phyloP scores from a whole-genome alignment of 2,113 vertebrate genomes.

The Chloropsis cyanopogon region DNA sequence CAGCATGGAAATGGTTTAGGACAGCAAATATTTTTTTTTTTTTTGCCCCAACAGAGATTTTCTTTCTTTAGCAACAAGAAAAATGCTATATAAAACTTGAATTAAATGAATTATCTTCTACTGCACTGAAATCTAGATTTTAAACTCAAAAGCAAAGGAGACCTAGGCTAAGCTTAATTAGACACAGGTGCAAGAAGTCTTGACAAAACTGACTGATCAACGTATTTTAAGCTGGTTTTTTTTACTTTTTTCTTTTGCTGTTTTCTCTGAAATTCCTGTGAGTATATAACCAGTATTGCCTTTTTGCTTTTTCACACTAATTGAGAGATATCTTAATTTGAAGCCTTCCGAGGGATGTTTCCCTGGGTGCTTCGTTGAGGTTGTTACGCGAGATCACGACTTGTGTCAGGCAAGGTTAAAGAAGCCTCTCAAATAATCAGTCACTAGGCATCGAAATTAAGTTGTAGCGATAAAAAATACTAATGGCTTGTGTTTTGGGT shows the following conservation, averaged over 20 bases:
- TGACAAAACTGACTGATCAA: neutral
- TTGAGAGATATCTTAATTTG: neutral
- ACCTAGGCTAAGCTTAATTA: neutral
- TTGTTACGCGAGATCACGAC: neutral
- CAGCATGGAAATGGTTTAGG: neutral
- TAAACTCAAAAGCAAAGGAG: neutral
- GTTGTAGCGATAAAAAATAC: neutral
- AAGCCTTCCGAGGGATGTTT: neutral
- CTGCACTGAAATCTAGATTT: neutral
- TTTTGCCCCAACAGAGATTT: neutral
- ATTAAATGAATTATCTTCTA: neutral
- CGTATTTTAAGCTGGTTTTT: neutral
- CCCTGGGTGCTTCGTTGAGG: neutral
- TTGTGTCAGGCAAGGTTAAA: neutral
- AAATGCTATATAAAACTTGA: neutral
- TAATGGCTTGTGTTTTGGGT: neutral
- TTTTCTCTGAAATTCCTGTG: neutral
- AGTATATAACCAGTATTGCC: neutral
- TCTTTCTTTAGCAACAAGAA: neutral
- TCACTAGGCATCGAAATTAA: neutral
- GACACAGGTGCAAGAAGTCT: accelerated
- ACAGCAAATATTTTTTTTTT: neutral
- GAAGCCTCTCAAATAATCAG: neutral
- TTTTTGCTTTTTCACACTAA: neutral
- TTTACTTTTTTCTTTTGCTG: neutral